Base-by-base conservation (phyloP, 2,797 vertebrate genomes). In the Microctenopoma stevenorrisi region DNA sequence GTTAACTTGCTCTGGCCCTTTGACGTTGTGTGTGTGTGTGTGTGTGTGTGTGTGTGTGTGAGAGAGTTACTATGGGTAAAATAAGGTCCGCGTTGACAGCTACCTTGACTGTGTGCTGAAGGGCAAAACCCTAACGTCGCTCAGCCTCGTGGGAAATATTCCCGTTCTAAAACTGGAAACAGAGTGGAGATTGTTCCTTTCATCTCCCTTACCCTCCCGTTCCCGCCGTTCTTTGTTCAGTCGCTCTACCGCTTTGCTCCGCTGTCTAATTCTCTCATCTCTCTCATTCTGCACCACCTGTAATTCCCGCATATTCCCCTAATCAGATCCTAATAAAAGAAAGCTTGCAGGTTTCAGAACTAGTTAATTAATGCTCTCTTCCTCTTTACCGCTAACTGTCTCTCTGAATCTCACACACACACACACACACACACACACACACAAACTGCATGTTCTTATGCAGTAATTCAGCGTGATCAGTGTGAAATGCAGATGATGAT, bases 261-360 rank as follows among this genome's bases (percentile, higher is more conserved):
- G 0, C 38, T 66, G 62, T 68, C 64, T 25, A 22, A 53, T 48
- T 56, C 67, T 26, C 59, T 62, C 57, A 68, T 61, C 64, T 68
- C 63, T 67, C 65, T 67, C 58, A 26, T 26, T 64, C 64, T 56
- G 26, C n/a, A 71, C 58, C 83, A 84, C 82, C 79, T 86, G 73
- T 72, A 83, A 79, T 74, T 74, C 47, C 56, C 40, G 57, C 47
- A 68, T 81, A 67, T 48, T 46, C 55, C 72, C 18, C 60, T 82
- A 76, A 86, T 88, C 81, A 82, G 72, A 82, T 77, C 71, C 70
- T 83, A 84, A 86, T 82, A 79, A 63, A 81, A 79, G 75, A 86
- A 83, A 81, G 79, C 84, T 84, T 87, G 82, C 68, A 64, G 74
- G 76, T 82, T 87, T 88, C 89, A 87, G 83, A 79, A 65, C 63